phyloP scores from a whole-genome alignment of 37 sponge, comb jelly and placozoan species.

The Cliona cf. orientalis region DNA sequence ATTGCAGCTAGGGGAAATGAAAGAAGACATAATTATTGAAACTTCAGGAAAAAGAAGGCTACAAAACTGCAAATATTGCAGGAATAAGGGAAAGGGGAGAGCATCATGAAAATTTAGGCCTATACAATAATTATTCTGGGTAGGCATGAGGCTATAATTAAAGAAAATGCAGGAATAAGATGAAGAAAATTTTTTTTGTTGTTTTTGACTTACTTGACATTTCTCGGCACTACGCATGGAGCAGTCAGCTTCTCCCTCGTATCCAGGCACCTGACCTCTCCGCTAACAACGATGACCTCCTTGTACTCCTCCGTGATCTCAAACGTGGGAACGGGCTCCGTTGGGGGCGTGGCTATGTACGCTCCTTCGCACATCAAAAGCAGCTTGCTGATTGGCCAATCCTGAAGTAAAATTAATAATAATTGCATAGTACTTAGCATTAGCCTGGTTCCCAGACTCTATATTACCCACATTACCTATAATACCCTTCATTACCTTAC shows the following conservation, averaged over 20 bases:
- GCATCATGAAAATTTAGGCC: too few species aligned
- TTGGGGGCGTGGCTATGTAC: conserved; percentile 39
- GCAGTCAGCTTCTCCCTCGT: conserved; percentile 51
- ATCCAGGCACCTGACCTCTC: conserved; percentile 54
- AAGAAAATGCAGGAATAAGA: not conserved
- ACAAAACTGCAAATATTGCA: too few species aligned
- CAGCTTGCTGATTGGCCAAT: conserved; percentile 56
- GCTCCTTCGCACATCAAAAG: conserved; percentile 55
- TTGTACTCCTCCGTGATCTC: conserved; percentile 51
- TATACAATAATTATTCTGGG: too few species aligned
- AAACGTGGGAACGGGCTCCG: conserved; percentile 26
- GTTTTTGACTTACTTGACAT: conserved; percentile 22
- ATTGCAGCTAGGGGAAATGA: too few species aligned
- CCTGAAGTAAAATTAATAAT: conserved; percentile 35
- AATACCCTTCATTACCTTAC: too few species aligned
- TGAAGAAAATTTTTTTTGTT: not conserved
- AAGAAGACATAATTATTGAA: too few species aligned
- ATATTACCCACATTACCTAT: too few species aligned
- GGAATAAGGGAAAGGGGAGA: too few species aligned
- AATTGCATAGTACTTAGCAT: not conserved
- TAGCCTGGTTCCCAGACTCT: too few species aligned
- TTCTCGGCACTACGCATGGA: conserved; percentile 66
- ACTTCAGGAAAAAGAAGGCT: too few species aligned
- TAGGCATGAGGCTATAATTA: too few species aligned
- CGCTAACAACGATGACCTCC: conserved; percentile 53